Evolutionary conservation across 2,797 vertebrate genomes (phyloP), one percentile per base, ranked within the genome.

Genomic region (Chiroxiphia lanceolata): DNA sequence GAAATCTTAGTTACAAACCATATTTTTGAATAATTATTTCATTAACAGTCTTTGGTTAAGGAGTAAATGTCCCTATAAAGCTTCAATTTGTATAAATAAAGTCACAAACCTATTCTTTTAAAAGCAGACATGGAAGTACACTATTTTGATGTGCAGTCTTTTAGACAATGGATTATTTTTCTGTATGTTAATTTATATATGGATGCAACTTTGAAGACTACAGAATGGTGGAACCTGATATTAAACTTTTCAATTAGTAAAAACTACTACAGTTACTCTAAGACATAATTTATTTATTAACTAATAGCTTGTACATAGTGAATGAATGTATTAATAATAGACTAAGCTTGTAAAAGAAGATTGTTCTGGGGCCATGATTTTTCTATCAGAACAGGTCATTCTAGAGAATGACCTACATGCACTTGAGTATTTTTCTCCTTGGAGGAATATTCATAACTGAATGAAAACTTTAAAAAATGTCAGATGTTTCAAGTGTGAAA

Each of bases 401-500:
- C 65, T 87, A 76, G 92, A 53, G 47, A 87, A 95, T 88, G 45
- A 53, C 56, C 67, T 90, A 84, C 45, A 25, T 85, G 67, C 50
- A 20, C 67, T 53, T 50, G 44, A 42, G 20, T 93, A 27, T 74
- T 95, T 96, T 96, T 93, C 64, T 91, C 57, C 63, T 81, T 75
- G 45, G 57, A 53, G 44, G 50, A 83, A 23, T 79, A 56, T 88
- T 75, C 10, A 31, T 75, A 44, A 34, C 60, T 88, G 50, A 90
- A 50, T 56, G 93, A 93, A 36, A 96, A 91, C 75, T 74, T 94
- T 91, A 78, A 95, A 97, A 97, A 50, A 97, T 97, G 97, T 97
- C 98, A 54, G 64, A 93, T 82, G 94, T 96, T 72, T 98, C 98
- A 97, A 97, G 98, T 27, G 98, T 99, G 87, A 98, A 97, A 96